These are phyloP conservation scores for Aurelia sp. DNA, from an alignment of 30 jellyfish, hydroid and myxozoan genomes.

Conservation along the genomic window DNA sequence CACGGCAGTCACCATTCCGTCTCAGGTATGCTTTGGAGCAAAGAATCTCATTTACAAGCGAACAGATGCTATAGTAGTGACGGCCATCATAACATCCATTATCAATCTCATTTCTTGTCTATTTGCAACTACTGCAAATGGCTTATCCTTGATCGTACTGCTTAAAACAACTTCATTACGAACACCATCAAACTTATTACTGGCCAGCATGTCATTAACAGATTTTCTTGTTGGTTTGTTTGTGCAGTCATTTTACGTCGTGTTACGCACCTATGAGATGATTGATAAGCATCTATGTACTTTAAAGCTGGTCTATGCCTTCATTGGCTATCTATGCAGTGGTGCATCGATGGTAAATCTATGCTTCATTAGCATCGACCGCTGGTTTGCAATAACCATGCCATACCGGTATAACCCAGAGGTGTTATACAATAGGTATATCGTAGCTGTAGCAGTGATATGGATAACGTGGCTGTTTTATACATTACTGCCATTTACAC, in stretches of 20 bases:
- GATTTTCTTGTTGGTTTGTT: constrained; percentile 44
- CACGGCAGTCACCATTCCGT: no score
- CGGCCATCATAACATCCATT: constrained; percentile 1
- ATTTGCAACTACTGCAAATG: constrained; percentile 10
- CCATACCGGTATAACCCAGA: constrained; percentile 41
- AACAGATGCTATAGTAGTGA: constrained; percentile 6
- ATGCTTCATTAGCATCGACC: constrained; percentile 29
- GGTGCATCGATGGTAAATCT: constrained; percentile 43
- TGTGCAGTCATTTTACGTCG: constrained; percentile 25
- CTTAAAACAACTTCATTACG: background rate
- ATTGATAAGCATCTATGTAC: constrained; percentile 14
- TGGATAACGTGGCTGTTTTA: constrained; percentile 36
- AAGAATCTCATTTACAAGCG: background rate
- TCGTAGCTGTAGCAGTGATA: background rate
- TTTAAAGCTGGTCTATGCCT: constrained; percentile 23
- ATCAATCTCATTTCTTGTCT: background rate
- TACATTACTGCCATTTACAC: constrained; percentile 20
- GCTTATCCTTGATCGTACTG: background rate
- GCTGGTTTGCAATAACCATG: constrained; percentile 28
- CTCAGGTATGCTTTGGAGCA: constrained; percentile 14
- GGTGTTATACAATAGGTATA: background rate
- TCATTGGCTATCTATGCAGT: constrained; percentile 19
- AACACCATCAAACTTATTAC: constrained; percentile 36
- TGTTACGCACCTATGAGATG: constrained; percentile 38
- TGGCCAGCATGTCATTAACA: constrained; percentile 31